Percentiles rank a stretch among this genome's conserved stretches.
Conservation (phyloP, 2,113 vertebrate genomes). For the Propithecus coquereli region DNA sequence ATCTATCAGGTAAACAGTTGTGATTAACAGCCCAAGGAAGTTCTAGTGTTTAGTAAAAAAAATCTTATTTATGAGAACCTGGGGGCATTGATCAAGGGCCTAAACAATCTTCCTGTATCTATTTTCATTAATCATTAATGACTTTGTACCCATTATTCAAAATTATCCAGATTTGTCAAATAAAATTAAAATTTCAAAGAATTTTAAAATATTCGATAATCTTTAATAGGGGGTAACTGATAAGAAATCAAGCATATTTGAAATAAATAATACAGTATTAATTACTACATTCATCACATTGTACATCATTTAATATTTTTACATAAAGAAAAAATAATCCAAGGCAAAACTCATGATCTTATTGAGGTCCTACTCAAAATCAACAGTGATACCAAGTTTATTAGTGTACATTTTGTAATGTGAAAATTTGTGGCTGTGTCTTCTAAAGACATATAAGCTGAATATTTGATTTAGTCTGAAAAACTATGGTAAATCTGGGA, state of each 20-base stretch:
- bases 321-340: not conserved
- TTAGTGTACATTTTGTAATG: not conserved
- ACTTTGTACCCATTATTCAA: not conserved
- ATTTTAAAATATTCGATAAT: not conserved
- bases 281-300: not conserved
- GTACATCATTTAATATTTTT: not conserved
- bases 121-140: conserved; percentile 42
- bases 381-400: not conserved
- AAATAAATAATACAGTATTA: not conserved
- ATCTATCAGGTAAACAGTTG: conserved; percentile 12
- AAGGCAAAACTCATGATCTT: not conserved
- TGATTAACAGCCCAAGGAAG: not conserved
- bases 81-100: not conserved
- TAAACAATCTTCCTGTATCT: not conserved
- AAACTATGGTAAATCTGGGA: not conserved
- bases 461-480: not conserved
- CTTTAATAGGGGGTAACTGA: not conserved
- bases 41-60: not conserved
- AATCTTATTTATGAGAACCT: not conserved
- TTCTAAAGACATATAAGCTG: not conserved
- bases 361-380: not conserved
- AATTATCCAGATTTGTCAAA: conserved; percentile 23
- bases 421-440: not conserved
- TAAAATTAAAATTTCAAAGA: not conserved
- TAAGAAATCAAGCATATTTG: not conserved